phyloP scores from a whole-genome alignment of 1,140 invertebrate genomes.

The Charaxes varanes region DNA sequence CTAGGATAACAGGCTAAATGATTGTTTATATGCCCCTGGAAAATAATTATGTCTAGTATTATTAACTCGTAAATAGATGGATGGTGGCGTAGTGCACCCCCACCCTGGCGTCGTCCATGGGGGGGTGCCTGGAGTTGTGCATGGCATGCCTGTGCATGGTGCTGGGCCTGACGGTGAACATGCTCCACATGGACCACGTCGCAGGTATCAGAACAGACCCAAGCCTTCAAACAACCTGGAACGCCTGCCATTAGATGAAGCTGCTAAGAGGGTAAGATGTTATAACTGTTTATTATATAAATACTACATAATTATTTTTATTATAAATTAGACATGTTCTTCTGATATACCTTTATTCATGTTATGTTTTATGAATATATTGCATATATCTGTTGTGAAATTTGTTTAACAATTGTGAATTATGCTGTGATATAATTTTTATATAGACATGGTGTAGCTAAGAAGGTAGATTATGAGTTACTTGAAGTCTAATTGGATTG shows the following conservation, averaged over 20 bases:
- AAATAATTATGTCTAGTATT: too few relatives aligned
- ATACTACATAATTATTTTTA: constrained; percentile 1
- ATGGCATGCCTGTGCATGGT: constrained; percentile 55
- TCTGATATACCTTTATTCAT: too few relatives aligned
- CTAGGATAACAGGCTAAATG: too few relatives aligned
- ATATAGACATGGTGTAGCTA: too few relatives aligned
- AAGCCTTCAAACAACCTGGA: constrained; percentile 54
- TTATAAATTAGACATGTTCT: too few relatives aligned
- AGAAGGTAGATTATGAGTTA: too few relatives aligned
- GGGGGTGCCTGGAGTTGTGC: constrained; percentile 47
- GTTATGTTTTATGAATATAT: too few relatives aligned
- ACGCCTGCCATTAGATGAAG: constrained; percentile 63
- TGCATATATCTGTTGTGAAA: too few relatives aligned
- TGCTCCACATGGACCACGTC: constrained; percentile 44
- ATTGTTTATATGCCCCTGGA: too few relatives aligned
- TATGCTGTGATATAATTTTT: too few relatives aligned
- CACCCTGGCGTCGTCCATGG: constrained; percentile 51
- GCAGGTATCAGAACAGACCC: constrained; percentile 55
- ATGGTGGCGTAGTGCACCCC: constrained; percentile 55
- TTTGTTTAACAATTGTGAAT: too few relatives aligned
- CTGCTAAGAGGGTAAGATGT: constrained; percentile 63
- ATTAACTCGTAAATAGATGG: constrained; percentile 48
- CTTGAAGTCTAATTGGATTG: too few relatives aligned
- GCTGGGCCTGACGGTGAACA: constrained; percentile 60
- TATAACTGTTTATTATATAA: constrained; percentile 3